Evolutionary conservation across 1,140 invertebrate genomes (phyloP).

Genomic region (Melipona quadrifasciata): DNA sequence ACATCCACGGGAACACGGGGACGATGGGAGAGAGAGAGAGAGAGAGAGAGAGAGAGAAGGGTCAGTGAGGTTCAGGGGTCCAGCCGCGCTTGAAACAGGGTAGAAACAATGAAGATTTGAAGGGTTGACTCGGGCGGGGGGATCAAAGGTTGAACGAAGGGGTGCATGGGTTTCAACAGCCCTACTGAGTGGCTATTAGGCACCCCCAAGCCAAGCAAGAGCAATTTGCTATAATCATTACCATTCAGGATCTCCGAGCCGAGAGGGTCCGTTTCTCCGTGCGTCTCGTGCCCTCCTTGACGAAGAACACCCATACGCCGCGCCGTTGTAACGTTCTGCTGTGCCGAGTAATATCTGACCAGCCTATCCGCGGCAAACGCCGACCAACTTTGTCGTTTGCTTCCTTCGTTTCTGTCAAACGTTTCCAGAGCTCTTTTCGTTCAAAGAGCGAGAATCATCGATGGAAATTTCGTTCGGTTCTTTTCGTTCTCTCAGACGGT

Average conservation of each 20-base stretch:
- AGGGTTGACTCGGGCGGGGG: slow-evolving; percentile 75
- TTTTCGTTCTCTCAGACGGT: background rate
- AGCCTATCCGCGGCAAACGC: slow-evolving; percentile 24
- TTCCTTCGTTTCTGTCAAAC: background rate
- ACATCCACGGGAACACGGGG: slow-evolving; percentile 26
- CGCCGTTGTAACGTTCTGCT: slow-evolving; percentile 38
- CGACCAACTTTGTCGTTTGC: background rate
- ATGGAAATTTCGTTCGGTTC: background rate
- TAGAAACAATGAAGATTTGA: slow-evolving; percentile 75
- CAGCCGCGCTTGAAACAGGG: slow-evolving; percentile 58
- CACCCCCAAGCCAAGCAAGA: slow-evolving; percentile 73
- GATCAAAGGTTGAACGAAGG: slow-evolving; percentile 78
- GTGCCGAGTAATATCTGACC: slow-evolving; percentile 53
- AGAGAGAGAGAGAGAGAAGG: background rate
- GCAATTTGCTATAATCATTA: slow-evolving; percentile 79
- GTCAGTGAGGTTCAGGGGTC: slow-evolving; percentile 6
- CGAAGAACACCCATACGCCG: slow-evolving; percentile 47
- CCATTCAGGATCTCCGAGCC: slow-evolving; percentile 75
- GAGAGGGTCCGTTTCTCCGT: slow-evolving; percentile 69
- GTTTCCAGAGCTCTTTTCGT: background rate
- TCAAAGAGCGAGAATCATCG: background rate
- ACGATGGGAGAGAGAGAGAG: background rate
- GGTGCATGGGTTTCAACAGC: slow-evolving; percentile 74
- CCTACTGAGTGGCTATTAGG: slow-evolving; percentile 79
- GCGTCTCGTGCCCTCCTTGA: slow-evolving; percentile 55